Conservation (phyloP, 2,797 vertebrate species). For the Leucoraja ocellata region DNA sequence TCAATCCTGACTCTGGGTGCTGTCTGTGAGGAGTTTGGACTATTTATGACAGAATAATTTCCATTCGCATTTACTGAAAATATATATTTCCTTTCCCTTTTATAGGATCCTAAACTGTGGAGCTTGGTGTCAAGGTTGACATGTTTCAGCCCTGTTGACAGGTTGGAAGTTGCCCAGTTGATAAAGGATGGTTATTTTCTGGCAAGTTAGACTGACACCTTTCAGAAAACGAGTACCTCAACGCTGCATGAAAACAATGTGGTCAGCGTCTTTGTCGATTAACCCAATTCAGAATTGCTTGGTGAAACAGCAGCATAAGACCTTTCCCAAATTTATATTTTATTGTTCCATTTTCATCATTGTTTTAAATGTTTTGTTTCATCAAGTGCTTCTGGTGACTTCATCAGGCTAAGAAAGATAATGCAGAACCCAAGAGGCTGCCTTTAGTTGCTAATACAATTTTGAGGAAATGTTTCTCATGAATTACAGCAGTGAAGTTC, state of each 20-base stretch:
- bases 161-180: conserved; percentile 55
- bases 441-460: not conserved
- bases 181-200: conserved; percentile 52
- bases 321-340: not conserved
- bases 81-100: not conserved
- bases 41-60: not conserved
- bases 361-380: not conserved
- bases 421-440: too few species aligned
- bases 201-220: not conserved
- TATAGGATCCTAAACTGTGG: conserved; percentile 54
- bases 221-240: not conserved
- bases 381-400: not conserved
- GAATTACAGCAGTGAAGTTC: not conserved
- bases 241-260: not conserved
- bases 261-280: not conserved
- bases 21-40: too few species aligned
- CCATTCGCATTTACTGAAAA: not conserved
- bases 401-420: not conserved
- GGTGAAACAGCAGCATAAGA: not conserved
- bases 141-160: conserved; percentile 44
- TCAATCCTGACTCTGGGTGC: too few species aligned
- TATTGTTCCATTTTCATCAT: not conserved
- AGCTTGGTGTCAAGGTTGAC: conserved; percentile 54
- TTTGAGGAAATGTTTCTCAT: not conserved
- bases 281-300: not conserved